Base-by-base conservation (phyloP, 35 echinoderm and acorn worm species). In the Apostichopus japonicus region DNA sequence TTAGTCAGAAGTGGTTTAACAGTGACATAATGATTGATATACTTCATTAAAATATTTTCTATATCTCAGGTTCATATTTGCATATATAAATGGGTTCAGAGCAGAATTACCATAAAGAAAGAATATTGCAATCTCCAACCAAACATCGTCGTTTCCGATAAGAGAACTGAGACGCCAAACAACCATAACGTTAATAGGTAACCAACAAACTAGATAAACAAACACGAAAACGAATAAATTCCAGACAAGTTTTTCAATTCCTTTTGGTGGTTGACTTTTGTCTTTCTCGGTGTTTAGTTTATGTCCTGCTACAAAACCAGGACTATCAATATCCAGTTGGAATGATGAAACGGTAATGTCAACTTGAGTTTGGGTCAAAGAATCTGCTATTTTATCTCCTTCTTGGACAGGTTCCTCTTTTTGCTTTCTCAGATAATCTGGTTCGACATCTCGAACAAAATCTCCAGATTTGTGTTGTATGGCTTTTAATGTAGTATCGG, bases 71-170 rank as follows among this genome's bases (percentile, higher is more conserved):
- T 55, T 57, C 56, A 87, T 61, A 6, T 54, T 65, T 10, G 83
- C 83, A 22, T 87, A 87, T 10, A 87, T 24, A 24, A 61, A 55
- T 87, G 83, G 83, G n/a, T 87, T 87, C 6, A 87, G 5, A 55
- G 83, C 24, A 25, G 83, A 87, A 59, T 65, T 87, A 87, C 83
- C 83, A 44, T 61, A 87, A 56, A 87, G 2, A 11, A 87, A 87
- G 23, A 87, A 8, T 7, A 61, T 14, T 7, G 53, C 83, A 15
- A 87, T 61, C 54, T 87, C 54, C 13, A 61, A 23, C 78, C 78
- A 87, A 44, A 21, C 23, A 17, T 25, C 17, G 21, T 56, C 17
- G 17, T n/a, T 19, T 75, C 7, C 71, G n/a, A 75, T 75, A 23
- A 75, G 6, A 19, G 71, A 7, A 6, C 15, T n/a, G 6, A 75